phyloP scores from a whole-genome alignment of 2,113 vertebrate genomes.

The Nothocercus julius region DNA sequence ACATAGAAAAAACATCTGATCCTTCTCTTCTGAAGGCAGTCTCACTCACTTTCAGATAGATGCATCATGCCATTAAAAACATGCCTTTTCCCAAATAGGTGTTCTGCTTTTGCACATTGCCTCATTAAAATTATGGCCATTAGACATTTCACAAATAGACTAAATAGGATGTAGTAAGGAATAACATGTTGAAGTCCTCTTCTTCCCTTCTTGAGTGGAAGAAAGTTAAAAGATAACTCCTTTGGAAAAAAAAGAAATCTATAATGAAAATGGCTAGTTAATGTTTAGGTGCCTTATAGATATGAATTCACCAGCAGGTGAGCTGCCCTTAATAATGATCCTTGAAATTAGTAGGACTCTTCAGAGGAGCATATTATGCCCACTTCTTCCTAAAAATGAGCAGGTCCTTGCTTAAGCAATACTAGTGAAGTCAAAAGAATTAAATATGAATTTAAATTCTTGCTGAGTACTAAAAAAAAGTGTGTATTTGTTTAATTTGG shows the following conservation, averaged over 20 bases:
- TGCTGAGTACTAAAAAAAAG: not conserved
- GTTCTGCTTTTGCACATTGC: not conserved
- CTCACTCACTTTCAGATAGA: not conserved
- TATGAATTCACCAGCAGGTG: not conserved
- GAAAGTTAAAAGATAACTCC: not conserved
- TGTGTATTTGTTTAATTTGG: not conserved
- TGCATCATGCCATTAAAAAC: not conserved
- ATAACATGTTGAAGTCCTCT: not conserved
- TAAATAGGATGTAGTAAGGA: not conserved
- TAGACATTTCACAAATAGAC: not conserved
- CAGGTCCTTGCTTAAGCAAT: not conserved
- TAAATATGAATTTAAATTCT: not conserved
- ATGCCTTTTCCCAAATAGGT: not conserved
- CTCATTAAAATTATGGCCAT: not conserved
- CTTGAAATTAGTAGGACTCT: not conserved
- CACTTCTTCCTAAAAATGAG: not conserved
- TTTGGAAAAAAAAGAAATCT: not conserved
- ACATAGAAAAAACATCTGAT: not conserved
- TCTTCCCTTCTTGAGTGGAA: not conserved
- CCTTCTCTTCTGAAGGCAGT: not conserved
- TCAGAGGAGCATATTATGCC: not conserved
- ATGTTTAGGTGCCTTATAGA: not conserved
- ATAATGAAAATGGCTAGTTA: not conserved
- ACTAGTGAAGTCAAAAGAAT: not conserved
- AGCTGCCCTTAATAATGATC: not conserved